Evolutionary conservation across 2,797 vertebrate species (phyloP), one percentile per base, ranked within the genome.

Genomic region (Hapalemur alaotrensis): DNA sequence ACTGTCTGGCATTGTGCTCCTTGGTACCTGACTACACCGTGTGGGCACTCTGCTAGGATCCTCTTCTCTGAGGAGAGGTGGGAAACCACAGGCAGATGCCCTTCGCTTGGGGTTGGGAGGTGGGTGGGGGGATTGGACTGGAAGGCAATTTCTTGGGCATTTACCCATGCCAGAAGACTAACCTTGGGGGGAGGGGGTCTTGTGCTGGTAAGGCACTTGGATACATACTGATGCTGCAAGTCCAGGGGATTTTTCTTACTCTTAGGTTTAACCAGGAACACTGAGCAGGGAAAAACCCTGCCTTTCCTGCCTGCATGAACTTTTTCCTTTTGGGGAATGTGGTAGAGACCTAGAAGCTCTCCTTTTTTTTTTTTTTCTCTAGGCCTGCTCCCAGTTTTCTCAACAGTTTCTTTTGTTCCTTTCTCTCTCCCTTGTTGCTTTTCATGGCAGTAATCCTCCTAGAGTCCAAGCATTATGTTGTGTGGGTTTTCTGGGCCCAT

Each of bases 261-360:
- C 84, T 97, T 96, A 98, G 96, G 98, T 97, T 97, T 98, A 97
- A 95, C 95, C 91, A 97, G 97, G 97, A 96, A 96, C 72, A 5
- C 84, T 87, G 92, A 97, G 96, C 96, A 97, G 98, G 98, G 97
- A 97, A 97, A 97, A 96, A 78, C 95, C 78, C 97, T 38, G 91
- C 96, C 84, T 97, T 98, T 98, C 96, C 95, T 96, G 96, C 97
- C 96, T 98, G 98, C 98, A 98, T 98, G 98, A 98, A 97, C 17
- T 97, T 97, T 98, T 98, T 96, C 96, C 92, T 97, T 98, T 96
- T 95, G 57, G 96, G 96, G 93, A 96, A 97, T 91, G 94, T 96
- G 94, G 95, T 96, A 93, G 98, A 98, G 97, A 97, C 95, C 89
- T 92, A 75, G 81, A 97, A 95, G 76, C 82, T 96, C 61, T 95